These are phyloP conservation scores for Agelas oroides DNA, from an alignment of 37 sponge, comb jelly and placozoan species.

Conservation along the genomic window DNA sequence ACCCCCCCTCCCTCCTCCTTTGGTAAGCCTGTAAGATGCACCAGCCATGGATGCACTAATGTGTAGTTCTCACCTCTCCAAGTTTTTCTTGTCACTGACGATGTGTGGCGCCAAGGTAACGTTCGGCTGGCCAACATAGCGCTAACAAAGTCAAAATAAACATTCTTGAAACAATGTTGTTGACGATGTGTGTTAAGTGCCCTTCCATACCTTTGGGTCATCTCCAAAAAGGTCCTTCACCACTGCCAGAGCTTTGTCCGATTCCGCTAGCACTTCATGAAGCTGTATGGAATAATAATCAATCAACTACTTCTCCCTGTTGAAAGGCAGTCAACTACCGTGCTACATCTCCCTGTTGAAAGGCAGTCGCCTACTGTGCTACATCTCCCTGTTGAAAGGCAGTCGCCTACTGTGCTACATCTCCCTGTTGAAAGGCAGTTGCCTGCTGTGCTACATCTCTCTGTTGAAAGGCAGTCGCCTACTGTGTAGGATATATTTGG, in stretches of 20 bases:
- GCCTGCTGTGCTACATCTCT: no score
- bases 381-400: no score
- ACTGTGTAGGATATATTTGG: no score
- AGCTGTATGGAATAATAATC: constrained; percentile 28
- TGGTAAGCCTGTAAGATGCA: no score
- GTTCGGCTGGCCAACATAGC: constrained; percentile 59
- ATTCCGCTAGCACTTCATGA: constrained; percentile 54
- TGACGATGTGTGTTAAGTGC: not conserved
- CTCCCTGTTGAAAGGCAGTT: no score
- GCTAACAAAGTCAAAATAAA: constrained; percentile 19
- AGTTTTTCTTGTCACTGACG: constrained; percentile 1
- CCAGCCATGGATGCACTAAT: no score
- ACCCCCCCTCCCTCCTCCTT: no score
- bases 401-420: no score
- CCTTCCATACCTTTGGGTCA: constrained; percentile 55
- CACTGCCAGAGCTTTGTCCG: constrained; percentile 43
- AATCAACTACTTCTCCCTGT: not conserved
- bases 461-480: no score
- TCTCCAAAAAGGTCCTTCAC: constrained; percentile 77
- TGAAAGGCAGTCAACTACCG: no score
- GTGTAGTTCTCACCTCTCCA: constrained; percentile 35
- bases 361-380: no score
- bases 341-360: no score
- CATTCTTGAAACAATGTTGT: not conserved
- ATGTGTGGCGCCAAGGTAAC: constrained; percentile 76